Evolutionary conservation across 1,140 invertebrate species (phyloP), one percentile per base, ranked within the genome.

Genomic region (Drosophila rufa): DNA sequence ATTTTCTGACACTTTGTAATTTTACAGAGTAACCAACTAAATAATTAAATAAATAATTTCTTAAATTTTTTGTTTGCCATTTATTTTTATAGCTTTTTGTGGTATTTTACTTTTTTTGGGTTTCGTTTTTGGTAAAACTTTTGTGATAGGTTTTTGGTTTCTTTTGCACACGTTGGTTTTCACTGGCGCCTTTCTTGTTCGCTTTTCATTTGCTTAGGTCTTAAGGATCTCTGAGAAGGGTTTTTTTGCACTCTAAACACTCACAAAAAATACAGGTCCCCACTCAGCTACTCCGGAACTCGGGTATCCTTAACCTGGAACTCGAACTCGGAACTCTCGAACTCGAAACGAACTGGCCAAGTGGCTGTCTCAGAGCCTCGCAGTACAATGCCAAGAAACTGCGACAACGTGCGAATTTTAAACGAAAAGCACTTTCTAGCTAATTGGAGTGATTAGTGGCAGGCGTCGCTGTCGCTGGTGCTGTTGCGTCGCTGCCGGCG

Each of bases 391-490:
- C 87, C 91, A 92, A 92, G 87, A 91, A 91, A 90, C 80, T 73
- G 91, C 87, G 87, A 91, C 87, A 91, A 79, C 80, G 85, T 89
- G 91, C 91, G 87, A 91, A 92, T 91, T 92, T 92, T 81, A 92
- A 92, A 86, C 82, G 78, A 91, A 91, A 92, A 82, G 74, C 81
- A 84, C 80, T 89, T 89, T 89, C 85, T 85, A 90, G 75, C 85
- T 91, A 90, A 89, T 90, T 89, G 85, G 79, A 89, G 85, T 90
- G 85, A 90, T 90, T 89, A 89, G 85, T 89, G 70, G 75, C 81
- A 68, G 66, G 62, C 84, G 79, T 79, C 64, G 73, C 58, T 59
- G 79, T 48, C 51, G 36, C 14, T 46, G 71, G 19, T 22, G 19
- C 19, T 22, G 45, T 22, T 38, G 5, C 33, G 57, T 43, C 51